Evolutionary conservation across 1,140 invertebrate genomes (phyloP).

Genomic region (Tetramorium simillimum): DNA sequence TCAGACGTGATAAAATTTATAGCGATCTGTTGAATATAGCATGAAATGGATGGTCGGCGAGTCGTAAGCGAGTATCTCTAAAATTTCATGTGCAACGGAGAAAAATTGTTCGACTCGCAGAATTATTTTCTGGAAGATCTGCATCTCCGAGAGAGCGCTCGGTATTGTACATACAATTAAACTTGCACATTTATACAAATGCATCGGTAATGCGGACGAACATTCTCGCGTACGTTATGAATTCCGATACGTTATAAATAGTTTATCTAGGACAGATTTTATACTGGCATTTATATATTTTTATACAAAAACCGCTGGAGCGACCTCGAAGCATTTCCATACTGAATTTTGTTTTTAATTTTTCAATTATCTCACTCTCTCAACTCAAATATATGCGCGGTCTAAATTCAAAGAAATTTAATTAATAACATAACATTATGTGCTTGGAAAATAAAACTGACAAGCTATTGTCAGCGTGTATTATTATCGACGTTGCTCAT

Average conservation of each 20-base stretch:
- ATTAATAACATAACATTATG: neutral
- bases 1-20: slow-evolving; percentile 23
- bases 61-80: neutral
- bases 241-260: slow-evolving; percentile 23
- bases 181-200: neutral
- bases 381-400: neutral
- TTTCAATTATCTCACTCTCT: neutral
- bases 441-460: slow-evolving; percentile 10
- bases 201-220: neutral
- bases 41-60: neutral
- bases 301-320: slow-evolving; percentile 2
- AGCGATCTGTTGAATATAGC: neutral
- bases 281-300: slow-evolving; percentile 14
- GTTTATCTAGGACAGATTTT: slow-evolving; percentile 25
- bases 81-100: neutral
- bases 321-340: neutral
- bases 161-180: neutral
- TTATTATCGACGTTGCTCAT: slow-evolving; percentile 20
- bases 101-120: neutral
- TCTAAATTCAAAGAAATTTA: slow-evolving; percentile 5
- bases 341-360: slow-evolving; percentile 1
- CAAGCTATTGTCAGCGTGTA: neutral
- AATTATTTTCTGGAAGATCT: neutral
- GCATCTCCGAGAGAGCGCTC: neutral
- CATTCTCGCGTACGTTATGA: neutral